Conservation (phyloP, 2,113 vertebrate species). For the Oxyura jamaicensis region DNA sequence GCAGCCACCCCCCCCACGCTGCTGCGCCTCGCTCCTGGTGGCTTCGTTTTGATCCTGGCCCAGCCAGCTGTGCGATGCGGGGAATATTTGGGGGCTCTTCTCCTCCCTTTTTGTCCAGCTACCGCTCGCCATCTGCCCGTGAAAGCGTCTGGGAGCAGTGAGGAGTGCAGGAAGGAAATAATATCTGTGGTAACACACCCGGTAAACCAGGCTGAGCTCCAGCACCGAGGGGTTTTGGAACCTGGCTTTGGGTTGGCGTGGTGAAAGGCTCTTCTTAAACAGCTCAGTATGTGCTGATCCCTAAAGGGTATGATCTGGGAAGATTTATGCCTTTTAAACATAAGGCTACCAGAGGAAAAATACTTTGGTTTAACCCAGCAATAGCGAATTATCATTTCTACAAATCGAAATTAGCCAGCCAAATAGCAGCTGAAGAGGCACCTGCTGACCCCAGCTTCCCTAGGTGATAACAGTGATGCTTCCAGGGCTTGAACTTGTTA, state of each 20-base stretch:
- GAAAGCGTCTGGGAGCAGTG: not conserved
- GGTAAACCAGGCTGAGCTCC: not conserved
- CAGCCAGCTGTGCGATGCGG: no score
- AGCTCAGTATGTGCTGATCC: not conserved
- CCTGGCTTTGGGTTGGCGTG: accelerated
- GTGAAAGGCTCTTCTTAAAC: not conserved
- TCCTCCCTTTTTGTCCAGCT: not conserved
- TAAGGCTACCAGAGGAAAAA: not conserved
- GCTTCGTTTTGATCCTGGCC: no score
- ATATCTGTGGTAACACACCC: not conserved
- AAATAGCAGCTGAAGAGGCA: not conserved
- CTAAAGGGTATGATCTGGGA: accelerated
- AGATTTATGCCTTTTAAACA: not conserved
- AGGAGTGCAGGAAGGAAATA: not conserved
- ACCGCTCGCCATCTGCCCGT: not conserved
- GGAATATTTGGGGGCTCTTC: no score
- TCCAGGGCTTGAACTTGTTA: not conserved
- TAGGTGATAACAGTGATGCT: not conserved
- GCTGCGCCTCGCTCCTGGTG: no score
- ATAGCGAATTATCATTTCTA: accelerated
- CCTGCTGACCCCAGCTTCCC: not conserved
- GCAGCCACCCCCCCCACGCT: no score
- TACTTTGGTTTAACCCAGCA: not conserved
- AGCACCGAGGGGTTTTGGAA: no score
- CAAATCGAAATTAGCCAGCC: not conserved